Base-by-base conservation (phyloP, 2,113 vertebrate species). In the Corythaixoides concolor region DNA sequence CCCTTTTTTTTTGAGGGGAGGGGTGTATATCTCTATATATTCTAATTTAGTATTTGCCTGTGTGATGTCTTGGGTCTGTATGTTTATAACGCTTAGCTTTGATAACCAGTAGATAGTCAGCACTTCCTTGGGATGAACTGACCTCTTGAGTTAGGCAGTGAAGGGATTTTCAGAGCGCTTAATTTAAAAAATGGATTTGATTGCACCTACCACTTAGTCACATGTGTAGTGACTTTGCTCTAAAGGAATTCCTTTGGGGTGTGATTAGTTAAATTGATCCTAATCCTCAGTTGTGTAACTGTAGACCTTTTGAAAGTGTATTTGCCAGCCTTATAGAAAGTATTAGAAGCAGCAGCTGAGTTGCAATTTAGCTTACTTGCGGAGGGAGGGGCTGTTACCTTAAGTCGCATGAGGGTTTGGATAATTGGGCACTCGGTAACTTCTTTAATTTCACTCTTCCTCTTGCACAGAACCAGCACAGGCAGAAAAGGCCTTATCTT, bases 1-100 rank as follows among this genome's bases (percentile, higher is more conserved):
- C 0, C 2, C 1, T 24, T 2, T 19, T 8, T 30, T 22, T 30
- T 58, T 12, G 2, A 8, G 4, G 33, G 12, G 4, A 3, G 2
- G 8, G 5, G 2, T 9, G 1, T 6, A 3, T 15, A 2, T n/a
- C n/a, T n/a, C n/a, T 13, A 6, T 22, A 6, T n/a, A 9, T 20
- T 3, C 5, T 33, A 6, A 33, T 12, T 52, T 53, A 49, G 2
- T 18, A 9, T 35, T 63, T 84, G 5, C 28, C 6, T 47, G 1
- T 53, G 35, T 32, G 37, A 8, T 2, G 2, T 21, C 52, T 47
- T 66, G 45, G 28, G 9, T 43, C 30, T 62, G 12, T 35, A 12
- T 23, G 5, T 24, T 77, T 68, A 11, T 2, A 24, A 20, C n/a
- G 26, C 28, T 77, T 81, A 28, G 8, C 11, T 66, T 15, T 77